These are phyloP conservation scores for Myzus persicae DNA, from an alignment of 1,140 invertebrate genomes.

Conservation along the genomic window DNA sequence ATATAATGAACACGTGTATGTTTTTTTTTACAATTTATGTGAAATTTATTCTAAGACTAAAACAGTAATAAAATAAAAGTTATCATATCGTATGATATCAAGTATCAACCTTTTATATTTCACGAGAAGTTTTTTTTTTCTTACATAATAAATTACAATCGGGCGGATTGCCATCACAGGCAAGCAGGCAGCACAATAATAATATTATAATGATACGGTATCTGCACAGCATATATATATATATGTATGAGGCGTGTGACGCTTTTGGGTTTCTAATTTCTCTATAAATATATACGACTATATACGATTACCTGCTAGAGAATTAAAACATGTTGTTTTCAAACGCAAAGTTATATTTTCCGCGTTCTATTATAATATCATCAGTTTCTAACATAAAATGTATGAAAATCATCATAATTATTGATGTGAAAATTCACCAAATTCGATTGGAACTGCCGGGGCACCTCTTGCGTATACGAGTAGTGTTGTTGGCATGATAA, in stretches of 20 bases:
- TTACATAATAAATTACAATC: background rate
- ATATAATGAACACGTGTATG: background rate
- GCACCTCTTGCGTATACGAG: too few species aligned
- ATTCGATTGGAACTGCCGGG: background rate
- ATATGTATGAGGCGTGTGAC: background rate
- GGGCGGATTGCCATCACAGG: slow-evolving; percentile 10
- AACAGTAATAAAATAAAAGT: slow-evolving; percentile 23
- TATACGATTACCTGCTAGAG: background rate
- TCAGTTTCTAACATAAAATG: background rate
- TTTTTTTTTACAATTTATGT: background rate
- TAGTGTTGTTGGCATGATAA: background rate
- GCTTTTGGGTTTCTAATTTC: background rate
- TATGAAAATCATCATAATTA: background rate
- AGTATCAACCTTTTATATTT: background rate
- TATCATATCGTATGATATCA: background rate
- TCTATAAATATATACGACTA: background rate
- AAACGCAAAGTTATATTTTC: background rate
- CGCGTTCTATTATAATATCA: background rate
- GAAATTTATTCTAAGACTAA: background rate
- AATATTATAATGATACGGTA: background rate
- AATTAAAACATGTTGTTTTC: background rate
- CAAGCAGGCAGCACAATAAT: background rate
- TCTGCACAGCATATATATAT: background rate
- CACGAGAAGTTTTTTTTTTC: background rate
- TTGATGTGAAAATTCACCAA: background rate